phyloP scores from a whole-genome alignment of 2,888 invertebrate genomes.

The Dolomedes plantarius region DNA sequence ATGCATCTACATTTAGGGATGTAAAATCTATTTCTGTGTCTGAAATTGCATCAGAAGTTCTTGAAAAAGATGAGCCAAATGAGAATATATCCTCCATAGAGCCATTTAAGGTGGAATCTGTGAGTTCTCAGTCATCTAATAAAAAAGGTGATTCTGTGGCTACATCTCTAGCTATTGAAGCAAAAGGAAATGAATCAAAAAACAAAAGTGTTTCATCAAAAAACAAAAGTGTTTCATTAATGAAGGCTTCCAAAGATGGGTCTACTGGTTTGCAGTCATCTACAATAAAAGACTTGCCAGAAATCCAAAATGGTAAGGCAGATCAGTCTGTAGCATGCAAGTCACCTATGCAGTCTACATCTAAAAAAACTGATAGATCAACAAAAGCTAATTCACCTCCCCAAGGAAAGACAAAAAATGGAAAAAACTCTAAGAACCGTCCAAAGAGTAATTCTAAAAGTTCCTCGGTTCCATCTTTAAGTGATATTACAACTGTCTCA shows the following conservation, averaged over 20 bases:
- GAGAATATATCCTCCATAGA: background rate
- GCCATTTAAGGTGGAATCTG: too few relatives aligned
- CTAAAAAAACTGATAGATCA: background rate
- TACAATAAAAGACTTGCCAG: background rate
- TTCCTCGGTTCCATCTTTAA: conserved; percentile 54
- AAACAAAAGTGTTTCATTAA: too few relatives aligned
- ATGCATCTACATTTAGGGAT: conserved; percentile 53
- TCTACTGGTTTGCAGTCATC: background rate
- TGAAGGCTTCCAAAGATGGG: background rate
- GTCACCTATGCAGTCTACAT: background rate
- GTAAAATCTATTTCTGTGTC: conserved; percentile 30
- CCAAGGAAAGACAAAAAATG: background rate
- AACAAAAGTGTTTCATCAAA: too few relatives aligned
- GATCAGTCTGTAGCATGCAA: background rate
- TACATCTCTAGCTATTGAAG: too few relatives aligned
- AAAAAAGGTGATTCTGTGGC: too few relatives aligned
- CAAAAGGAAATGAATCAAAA: too few relatives aligned
- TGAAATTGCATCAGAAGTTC: conserved; percentile 12
- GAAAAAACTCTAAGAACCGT: background rate
- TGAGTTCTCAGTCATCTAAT: too few relatives aligned
- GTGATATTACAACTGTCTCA: conserved; percentile 62
- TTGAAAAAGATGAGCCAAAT: background rate
- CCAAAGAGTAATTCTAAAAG: conserved; percentile 1
- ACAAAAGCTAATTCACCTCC: background rate
- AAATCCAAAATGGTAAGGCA: background rate